Evolutionary conservation across 2,797 vertebrate genomes (phyloP).

Genomic region (Ctenochaetus hawaiiensis): DNA sequence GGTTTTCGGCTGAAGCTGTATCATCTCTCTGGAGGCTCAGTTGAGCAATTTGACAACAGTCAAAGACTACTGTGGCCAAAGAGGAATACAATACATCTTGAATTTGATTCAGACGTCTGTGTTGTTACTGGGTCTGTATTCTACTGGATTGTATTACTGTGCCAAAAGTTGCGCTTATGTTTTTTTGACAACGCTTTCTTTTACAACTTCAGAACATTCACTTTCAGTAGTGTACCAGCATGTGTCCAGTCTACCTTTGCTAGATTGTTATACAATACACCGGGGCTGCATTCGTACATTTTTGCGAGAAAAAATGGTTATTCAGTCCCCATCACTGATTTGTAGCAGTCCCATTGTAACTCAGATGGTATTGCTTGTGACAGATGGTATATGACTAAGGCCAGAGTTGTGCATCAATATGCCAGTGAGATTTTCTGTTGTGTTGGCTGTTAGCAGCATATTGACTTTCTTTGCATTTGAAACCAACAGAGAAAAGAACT

Average conservation of each 20-base stretch:
- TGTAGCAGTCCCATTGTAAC: slow-evolving; percentile 44
- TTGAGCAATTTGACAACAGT: neutral
- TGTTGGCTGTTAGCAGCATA: slow-evolving; percentile 32
- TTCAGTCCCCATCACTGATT: slow-evolving; percentile 55
- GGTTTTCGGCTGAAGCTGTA: slow-evolving; percentile 11
- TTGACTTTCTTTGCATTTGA: slow-evolving; percentile 37
- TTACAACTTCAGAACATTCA: slow-evolving; percentile 34
- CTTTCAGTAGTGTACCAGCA: slow-evolving; percentile 24
- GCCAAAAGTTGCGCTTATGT: neutral
- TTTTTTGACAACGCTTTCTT: slow-evolving; percentile 26
- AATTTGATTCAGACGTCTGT: slow-evolving; percentile 23
- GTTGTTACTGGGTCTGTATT: slow-evolving; percentile 15
- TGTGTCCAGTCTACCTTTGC: slow-evolving; percentile 23
- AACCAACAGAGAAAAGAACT: slow-evolving; percentile 13
- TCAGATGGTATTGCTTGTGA: slow-evolving; percentile 68
- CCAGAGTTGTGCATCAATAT: slow-evolving; percentile 61
- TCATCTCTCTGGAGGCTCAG: too few species aligned
- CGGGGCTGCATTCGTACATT: slow-evolving; percentile 12
- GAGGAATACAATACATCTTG: neutral
- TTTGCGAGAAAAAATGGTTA: slow-evolving; percentile 11
- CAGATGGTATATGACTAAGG: slow-evolving; percentile 59
- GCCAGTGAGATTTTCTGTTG: slow-evolving; percentile 46
- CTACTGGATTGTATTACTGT: neutral
- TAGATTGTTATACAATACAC: slow-evolving; percentile 32
- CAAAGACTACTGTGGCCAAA: slow-evolving; percentile 12